Evolutionary conservation across 2,797 vertebrate species (phyloP).

Genomic region (Hydrolagus colliei): DNA sequence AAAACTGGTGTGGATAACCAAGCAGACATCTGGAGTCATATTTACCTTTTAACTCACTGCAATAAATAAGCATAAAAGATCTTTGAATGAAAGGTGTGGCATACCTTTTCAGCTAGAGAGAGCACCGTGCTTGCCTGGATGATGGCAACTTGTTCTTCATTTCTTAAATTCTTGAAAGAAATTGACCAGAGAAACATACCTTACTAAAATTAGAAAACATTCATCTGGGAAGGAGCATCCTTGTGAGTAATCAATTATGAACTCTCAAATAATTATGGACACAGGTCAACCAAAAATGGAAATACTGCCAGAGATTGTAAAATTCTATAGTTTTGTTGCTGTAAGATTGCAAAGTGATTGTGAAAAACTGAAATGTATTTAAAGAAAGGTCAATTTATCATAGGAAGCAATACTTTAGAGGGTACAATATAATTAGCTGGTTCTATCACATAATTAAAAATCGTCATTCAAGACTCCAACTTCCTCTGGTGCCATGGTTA

Average conservation of each 20-base stretch:
- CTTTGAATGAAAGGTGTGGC: neutral
- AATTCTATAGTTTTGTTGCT: neutral
- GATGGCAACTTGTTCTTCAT: constrained; percentile 97
- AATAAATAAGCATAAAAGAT: neutral
- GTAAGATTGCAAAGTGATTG: neutral
- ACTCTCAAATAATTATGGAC: too few species aligned
- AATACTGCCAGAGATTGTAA: too few species aligned
- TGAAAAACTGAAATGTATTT: neutral
- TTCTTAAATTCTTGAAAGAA: constrained; percentile 78
- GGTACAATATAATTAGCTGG: neutral
- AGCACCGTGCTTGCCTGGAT: constrained; percentile 96
- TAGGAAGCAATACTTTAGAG: neutral
- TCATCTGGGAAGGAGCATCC: neutral
- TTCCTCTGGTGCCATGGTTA: neutral
- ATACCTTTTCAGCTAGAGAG: constrained; percentile 94
- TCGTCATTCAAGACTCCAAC: neutral
- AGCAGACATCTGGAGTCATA: too few species aligned
- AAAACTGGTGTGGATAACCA: too few species aligned
- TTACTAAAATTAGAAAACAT: neutral
- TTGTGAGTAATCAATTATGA: neutral
- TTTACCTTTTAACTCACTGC: neutral
- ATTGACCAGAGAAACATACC: constrained; percentile 35
- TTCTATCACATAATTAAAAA: constrained; percentile 13
- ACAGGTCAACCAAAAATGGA: neutral
- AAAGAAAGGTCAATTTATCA: neutral